A percentile compares a stretch with the other conserved stretches of the same genome.
Evolutionary conservation across 2,113 vertebrate species (phyloP).

Genomic region (Nothoprocta pentlandii): DNA sequence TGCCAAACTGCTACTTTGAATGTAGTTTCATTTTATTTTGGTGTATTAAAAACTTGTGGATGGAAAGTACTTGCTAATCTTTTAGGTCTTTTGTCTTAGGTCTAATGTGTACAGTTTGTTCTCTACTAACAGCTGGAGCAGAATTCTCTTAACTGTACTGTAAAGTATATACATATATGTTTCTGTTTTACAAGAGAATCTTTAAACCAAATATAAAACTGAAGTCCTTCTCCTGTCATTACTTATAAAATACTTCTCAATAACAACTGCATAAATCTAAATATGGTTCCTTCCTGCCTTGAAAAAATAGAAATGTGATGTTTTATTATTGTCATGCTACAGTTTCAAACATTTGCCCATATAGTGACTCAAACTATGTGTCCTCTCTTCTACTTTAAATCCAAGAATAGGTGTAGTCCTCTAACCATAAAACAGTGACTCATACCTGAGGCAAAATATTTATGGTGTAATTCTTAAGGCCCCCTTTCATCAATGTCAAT

Average conservation of each 20-base stretch:
- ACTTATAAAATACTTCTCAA: neutral
- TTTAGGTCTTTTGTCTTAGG: neutral
- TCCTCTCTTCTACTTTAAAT: conserved; percentile 5
- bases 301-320: neutral
- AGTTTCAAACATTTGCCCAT: neutral
- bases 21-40: neutral
- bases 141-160: neutral
- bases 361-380: neutral
- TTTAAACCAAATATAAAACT: neutral
- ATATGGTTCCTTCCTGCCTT: neutral
- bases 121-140: neutral
- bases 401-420: neutral
- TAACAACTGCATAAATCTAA: neutral
- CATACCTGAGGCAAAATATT: neutral
- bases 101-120: neutral
- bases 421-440: conserved; percentile 6
- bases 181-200: neutral
- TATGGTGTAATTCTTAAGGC: neutral
- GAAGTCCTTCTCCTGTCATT: neutral
- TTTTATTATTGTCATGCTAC: neutral
- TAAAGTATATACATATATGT: neutral
- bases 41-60: neutral
- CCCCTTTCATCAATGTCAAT: neutral
- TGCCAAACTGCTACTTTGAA: neutral
- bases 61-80: neutral